A percentile compares a stretch with the other conserved stretches of the same genome.
Evolutionary conservation across 2,888 invertebrate species (phyloP).

Genomic region (Calameuta filiformis): DNA sequence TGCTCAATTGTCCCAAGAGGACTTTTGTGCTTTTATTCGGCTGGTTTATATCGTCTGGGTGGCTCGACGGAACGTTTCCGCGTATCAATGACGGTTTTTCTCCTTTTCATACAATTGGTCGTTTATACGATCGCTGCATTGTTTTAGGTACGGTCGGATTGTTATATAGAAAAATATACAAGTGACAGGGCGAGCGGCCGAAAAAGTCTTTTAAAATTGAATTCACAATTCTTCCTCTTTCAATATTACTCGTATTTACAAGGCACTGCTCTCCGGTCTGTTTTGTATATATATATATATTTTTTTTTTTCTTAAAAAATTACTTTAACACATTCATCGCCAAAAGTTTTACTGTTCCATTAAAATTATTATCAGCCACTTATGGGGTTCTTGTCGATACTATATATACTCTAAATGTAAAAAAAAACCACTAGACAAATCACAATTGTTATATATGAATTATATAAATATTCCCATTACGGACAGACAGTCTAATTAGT

Average conservation of each 20-base stretch:
- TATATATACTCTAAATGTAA: neutral
- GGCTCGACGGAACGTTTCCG: neutral
- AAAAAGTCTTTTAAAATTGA: neutral
- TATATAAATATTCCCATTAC: neutral
- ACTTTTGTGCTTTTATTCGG: neutral
- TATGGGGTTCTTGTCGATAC: neutral
- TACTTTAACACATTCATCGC: slow-evolving; percentile 1
- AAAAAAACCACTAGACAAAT: neutral
- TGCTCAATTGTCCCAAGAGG: neutral
- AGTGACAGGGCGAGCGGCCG: neutral
- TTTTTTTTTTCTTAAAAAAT: neutral
- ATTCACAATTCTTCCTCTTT: neutral
- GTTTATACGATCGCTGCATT: neutral
- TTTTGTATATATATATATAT: neutral
- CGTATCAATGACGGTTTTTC: neutral
- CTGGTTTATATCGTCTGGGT: neutral
- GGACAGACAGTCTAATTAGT: neutral
- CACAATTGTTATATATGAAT: neutral
- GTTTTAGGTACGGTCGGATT: neutral
- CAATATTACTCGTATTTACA: neutral
- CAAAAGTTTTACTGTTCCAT: neutral
- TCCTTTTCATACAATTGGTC: neutral
- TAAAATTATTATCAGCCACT: neutral
- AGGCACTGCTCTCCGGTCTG: neutral
- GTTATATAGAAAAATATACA: neutral